Evolutionary conservation across 23 tunicate genomes (phyloP), one percentile per base, ranked within the genome.

Genomic region (Pegea sp.): DNA sequence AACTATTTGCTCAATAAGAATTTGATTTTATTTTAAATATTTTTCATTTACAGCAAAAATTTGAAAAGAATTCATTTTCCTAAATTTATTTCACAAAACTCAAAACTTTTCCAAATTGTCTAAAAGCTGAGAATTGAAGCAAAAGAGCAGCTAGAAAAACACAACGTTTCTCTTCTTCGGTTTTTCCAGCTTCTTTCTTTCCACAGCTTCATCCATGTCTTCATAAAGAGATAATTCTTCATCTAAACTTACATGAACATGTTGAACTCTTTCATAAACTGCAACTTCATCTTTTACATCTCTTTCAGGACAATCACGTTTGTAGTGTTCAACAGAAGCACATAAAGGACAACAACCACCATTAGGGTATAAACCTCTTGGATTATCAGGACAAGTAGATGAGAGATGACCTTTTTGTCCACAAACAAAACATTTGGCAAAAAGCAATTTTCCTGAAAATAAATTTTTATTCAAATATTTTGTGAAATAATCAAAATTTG

Each of bases 361-460:
- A 23, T 71, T 71, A 0, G 91, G 90, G 54, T 90, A 90, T 26
- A 90, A 38, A 22, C 84, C 84, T 13, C 91, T 49, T 13, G 98
- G 98, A 44, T 90, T 90, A 31, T 77, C 91, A 1, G 98, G 98
- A 43, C 98, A 90, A 1, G 73, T 24, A 44, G 57, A 62, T 27
- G 98, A 73, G 1, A 72, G 64, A 49, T 90, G 98, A 8, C 81
- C 98, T 27, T 80, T 49, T 62, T 90, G 57, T 22, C 91, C 91
- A 38, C 98, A 90, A 25, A 90, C 74, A 58, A 90, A 90, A 44
- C 98, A 90, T 32, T 72, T 72, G n/a, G 93, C 93, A 61, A 74
- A 81, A 3, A 53, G 48, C 26, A 72, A 67, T 48, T 72, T 77
- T 18, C 93, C 93, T 55, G 58, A 34, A 43, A 64, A 51, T 50